Conservation (phyloP, 2,888 invertebrate species). For the Digitonthophagus gazella region DNA sequence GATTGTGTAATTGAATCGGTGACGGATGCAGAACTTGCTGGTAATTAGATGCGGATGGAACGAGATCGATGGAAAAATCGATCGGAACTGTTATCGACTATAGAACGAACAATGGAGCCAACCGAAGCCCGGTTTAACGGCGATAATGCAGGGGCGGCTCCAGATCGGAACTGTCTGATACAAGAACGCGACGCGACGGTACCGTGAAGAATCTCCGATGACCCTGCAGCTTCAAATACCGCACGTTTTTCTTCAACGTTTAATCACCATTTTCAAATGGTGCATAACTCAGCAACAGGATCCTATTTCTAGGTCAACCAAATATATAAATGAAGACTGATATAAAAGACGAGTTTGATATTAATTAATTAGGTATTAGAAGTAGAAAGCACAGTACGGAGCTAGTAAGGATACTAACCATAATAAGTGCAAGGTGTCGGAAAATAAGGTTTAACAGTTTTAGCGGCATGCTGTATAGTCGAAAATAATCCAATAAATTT, state of each 20-base stretch:
- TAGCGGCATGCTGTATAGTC: too few species aligned
- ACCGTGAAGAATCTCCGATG: not conserved
- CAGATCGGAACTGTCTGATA: not conserved
- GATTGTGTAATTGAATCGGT: not conserved
- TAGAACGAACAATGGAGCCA: not conserved
- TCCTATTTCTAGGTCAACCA: too few species aligned
- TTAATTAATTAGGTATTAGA: too few species aligned
- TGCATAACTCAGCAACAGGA: not conserved
- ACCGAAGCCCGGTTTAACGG: not conserved
- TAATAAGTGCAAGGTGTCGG: too few species aligned
- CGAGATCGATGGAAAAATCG: not conserved
- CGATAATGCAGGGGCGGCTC: not conserved
- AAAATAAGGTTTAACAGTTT: too few species aligned
- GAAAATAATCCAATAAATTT: too few species aligned
- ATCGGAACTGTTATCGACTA: not conserved
- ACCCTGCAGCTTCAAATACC: not conserved
- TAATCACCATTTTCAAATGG: not conserved
- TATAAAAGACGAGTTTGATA: too few species aligned
- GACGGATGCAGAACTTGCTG: not conserved
- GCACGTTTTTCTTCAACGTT: not conserved
- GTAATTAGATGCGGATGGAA: not conserved
- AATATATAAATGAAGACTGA: too few species aligned
- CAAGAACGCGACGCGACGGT: not conserved
- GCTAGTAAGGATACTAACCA: too few species aligned
- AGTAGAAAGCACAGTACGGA: too few species aligned